These are phyloP conservation scores for Pomatorhinus ruficollis DNA, from an alignment of 2,113 vertebrate species.

Conservation along the genomic window DNA sequence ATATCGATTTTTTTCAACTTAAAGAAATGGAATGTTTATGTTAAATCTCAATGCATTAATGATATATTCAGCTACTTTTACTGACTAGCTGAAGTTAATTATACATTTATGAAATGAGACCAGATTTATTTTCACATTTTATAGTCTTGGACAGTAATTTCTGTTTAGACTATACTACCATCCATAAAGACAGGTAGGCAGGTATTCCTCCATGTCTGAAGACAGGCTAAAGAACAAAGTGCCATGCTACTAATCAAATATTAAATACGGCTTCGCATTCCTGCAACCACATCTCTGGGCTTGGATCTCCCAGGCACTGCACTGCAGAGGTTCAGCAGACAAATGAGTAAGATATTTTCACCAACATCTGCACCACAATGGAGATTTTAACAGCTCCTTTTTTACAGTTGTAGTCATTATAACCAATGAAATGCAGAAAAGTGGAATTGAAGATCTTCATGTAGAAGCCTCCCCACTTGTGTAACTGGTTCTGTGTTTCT, in stretches of 20 bases:
- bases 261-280: neutral
- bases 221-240: neutral
- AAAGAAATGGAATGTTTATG: neutral
- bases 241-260: neutral
- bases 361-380: neutral
- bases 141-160: neutral
- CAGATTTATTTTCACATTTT: neutral
- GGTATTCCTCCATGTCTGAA: neutral
- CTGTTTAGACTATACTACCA: neutral
- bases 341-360: neutral
- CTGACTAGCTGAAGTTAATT: neutral
- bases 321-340: neutral
- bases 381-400: neutral
- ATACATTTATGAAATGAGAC: neutral
- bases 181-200: neutral
- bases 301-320: neutral
- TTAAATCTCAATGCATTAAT: neutral
- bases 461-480: neutral
- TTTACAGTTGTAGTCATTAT: neutral
- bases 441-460: neutral
- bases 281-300: neutral
- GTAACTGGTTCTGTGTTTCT: neutral
- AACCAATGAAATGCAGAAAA: neutral
- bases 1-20: neutral
- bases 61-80: neutral